Conservation (phyloP, 2,113 vertebrate genomes). For the Aphelocoma coerulescens region DNA sequence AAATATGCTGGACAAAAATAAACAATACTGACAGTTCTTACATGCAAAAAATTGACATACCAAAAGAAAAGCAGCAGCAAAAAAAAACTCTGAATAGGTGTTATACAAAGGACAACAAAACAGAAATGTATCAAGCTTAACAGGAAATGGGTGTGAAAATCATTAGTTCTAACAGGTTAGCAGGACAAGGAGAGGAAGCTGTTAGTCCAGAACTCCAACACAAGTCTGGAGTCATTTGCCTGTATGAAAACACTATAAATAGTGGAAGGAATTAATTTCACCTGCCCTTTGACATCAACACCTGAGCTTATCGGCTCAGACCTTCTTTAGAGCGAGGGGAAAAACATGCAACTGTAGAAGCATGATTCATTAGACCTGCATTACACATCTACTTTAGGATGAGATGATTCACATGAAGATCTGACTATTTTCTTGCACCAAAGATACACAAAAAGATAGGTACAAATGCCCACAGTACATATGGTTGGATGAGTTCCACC, state of each 20-base stretch:
- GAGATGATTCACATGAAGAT: constrained; percentile 20
- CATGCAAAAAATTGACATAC: neutral
- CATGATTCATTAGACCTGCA: neutral
- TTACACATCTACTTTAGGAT: neutral
- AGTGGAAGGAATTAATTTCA: neutral
- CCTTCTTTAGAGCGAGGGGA: neutral
- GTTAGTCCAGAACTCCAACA: neutral
- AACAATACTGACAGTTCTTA: neutral
- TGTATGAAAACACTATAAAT: neutral
- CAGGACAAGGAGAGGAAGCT: neutral
- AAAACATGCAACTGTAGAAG: neutral
- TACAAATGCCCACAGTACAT: neutral
- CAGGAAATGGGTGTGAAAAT: neutral
- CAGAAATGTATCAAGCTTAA: neutral
- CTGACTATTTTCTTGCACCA: neutral
- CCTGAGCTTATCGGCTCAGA: neutral
- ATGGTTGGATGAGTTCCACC: neutral
- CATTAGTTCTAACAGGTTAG: neutral
- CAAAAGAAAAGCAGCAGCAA: neutral
- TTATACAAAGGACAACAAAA: neutral
- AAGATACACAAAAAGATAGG: neutral
- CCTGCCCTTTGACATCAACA: neutral
- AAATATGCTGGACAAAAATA: neutral
- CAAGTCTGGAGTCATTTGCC: neutral
- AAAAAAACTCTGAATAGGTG: neutral